phyloP scores from a whole-genome alignment of 1,140 invertebrate genomes.

The Zaprionus tsacasi region DNA sequence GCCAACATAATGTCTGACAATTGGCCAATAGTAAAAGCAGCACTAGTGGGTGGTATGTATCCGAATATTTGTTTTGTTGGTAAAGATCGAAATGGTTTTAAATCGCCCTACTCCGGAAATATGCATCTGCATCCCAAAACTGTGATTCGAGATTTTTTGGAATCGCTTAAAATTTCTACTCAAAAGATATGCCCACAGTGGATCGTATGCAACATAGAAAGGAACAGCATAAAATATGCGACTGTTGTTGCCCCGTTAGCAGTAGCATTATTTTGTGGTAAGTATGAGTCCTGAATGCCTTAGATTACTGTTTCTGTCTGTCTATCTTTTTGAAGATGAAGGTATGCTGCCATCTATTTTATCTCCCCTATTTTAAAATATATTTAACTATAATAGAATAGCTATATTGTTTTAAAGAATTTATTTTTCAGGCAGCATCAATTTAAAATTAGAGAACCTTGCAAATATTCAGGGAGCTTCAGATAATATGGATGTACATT shows the following conservation, averaged over 20 bases:
- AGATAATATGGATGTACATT: conserved; percentile 24
- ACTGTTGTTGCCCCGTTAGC: conserved; percentile 92
- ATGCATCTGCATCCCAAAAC: conserved; percentile 85
- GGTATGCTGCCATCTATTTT: no score
- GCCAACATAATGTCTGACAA: conserved; percentile 94
- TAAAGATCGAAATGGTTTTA: conserved; percentile 30
- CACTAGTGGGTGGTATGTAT: conserved; percentile 93
- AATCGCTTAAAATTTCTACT: conserved; percentile 74
- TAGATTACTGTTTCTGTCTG: no score
- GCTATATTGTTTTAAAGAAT: no score
- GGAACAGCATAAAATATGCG: conserved; percentile 89
- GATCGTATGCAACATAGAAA: conserved; percentile 94
- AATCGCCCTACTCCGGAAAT: conserved; percentile 46
- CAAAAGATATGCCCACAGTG: conserved; percentile 90
- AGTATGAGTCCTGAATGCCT: neutral
- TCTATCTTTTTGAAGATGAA: no score
- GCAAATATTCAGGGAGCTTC: conserved; percentile 5
- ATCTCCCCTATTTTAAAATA: no score
- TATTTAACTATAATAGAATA: no score
- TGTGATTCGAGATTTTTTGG: conserved; percentile 85
- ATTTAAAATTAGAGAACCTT: conserved; percentile 29
- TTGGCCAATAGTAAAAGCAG: conserved; percentile 96
- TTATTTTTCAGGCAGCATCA: conserved; percentile 30
- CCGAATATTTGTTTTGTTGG: conserved; percentile 91
- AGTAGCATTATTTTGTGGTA: conserved; percentile 88